These are phyloP conservation scores for Elymnias hypermnestra DNA, from an alignment of 1,140 invertebrate species.

Conservation along the genomic window DNA sequence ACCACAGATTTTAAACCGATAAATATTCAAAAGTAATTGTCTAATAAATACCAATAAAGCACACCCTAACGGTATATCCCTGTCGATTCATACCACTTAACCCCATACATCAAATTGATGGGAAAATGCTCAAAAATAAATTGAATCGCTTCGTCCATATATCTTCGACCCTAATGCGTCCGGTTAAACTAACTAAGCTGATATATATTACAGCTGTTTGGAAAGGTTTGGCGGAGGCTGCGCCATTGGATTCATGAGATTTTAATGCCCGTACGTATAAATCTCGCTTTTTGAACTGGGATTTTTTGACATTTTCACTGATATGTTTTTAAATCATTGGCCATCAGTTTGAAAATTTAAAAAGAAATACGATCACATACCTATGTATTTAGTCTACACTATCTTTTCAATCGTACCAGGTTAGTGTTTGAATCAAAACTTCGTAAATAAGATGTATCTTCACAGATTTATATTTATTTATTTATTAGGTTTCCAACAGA, in stretches of 20 bases:
- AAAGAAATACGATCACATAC: too few species aligned
- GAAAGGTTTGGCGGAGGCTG: slow-evolving; percentile 13
- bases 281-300: not conserved
- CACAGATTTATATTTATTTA: too few species aligned
- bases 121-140: slow-evolving; percentile 28
- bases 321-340: too few species aligned
- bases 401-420: too few species aligned
- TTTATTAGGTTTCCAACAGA: too few species aligned
- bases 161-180: slow-evolving; percentile 23
- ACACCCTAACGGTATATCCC: slow-evolving; percentile 7
- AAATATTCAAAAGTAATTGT: slow-evolving; percentile 4
- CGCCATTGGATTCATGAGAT: not conserved
- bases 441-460: too few species aligned
- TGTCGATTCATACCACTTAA: slow-evolving; percentile 15
- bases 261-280: not conserved
- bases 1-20: not conserved
- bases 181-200: slow-evolving; percentile 19
- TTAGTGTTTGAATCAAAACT: too few species aligned
- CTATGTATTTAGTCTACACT: too few species aligned
- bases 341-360: too few species aligned
- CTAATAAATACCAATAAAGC: slow-evolving; percentile 1
- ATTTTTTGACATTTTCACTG: too few species aligned
- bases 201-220: slow-evolving; percentile 16
- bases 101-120: slow-evolving; percentile 27
- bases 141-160: slow-evolving; percentile 26